A percentile compares a stretch with the other conserved stretches of the same genome.
These are phyloP conservation scores for Limnodromus scolopaceus DNA, from an alignment of 2,797 vertebrate species.

Conservation along the genomic window DNA sequence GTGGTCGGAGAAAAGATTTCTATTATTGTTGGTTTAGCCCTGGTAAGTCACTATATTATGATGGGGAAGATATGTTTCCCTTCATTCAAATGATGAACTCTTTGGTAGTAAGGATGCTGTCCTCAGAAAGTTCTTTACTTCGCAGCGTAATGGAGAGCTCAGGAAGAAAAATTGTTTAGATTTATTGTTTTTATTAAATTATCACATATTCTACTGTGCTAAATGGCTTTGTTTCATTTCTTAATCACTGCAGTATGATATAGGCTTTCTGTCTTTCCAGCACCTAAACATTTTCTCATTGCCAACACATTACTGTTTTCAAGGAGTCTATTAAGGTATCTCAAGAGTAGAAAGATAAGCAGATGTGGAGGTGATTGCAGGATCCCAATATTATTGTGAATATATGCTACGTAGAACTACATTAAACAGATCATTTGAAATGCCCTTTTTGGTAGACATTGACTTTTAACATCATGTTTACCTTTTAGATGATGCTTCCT, in stretches of 20 bases:
- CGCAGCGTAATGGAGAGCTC: neutral
- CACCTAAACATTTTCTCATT: neutral
- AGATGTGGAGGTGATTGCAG: neutral
- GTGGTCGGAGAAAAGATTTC: neutral
- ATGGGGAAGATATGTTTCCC: neutral
- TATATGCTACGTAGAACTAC: neutral
- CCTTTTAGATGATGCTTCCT: slow-evolving; percentile 82
- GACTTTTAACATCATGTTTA: neutral
- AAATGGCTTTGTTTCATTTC: neutral
- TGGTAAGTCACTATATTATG: neutral
- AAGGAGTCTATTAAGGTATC: neutral
- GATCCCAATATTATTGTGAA: neutral
- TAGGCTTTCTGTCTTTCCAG: neutral
- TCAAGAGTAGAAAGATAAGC: neutral
- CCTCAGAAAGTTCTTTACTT: neutral
- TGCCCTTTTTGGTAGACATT: neutral
- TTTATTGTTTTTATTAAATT: neutral
- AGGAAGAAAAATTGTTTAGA: neutral
- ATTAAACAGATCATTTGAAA: neutral
- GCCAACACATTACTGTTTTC: neutral
- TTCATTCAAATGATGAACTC: neutral
- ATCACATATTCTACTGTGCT: neutral
- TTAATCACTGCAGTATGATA: neutral
- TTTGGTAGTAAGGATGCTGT: neutral
- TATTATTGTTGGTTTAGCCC: neutral